phyloP scores from a whole-genome alignment of 2,113 vertebrate species.

The Scomber colias region DNA sequence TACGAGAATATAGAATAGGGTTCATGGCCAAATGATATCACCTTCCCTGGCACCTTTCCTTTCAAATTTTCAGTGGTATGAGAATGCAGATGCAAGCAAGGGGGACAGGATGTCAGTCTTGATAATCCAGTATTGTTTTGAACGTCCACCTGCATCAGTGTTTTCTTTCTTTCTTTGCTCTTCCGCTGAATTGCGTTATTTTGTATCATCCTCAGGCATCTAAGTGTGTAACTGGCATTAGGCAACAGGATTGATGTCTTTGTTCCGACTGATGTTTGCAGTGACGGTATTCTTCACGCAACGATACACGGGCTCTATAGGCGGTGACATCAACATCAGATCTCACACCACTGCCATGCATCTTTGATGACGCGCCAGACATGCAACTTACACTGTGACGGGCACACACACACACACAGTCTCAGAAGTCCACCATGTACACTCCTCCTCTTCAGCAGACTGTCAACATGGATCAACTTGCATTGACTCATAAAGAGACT shows the following conservation, averaged over 20 bases:
- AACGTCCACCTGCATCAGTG: slow-evolving; percentile 7
- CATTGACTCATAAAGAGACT: slow-evolving; percentile 56
- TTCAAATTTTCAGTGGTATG: neutral
- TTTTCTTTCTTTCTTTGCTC: neutral
- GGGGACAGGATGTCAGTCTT: neutral
- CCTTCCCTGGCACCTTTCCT: neutral
- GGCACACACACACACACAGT: neutral
- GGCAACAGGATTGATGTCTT: neutral
- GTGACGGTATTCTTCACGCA: slow-evolving; percentile 8
- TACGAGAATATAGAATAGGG: neutral
- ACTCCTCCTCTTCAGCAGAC: slow-evolving; percentile 32
- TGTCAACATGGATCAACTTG: slow-evolving; percentile 64
- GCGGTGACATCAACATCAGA: slow-evolving; percentile 9
- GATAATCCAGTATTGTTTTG: neutral
- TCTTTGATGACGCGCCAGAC: slow-evolving; percentile 35
- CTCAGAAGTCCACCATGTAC: slow-evolving; percentile 29
- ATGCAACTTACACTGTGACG: neutral
- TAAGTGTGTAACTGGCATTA: neutral
- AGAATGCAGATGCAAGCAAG: neutral
- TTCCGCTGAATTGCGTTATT: neutral
- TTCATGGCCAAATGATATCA: neutral
- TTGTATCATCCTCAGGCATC: slow-evolving; percentile 2
- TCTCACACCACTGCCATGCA: slow-evolving; percentile 28
- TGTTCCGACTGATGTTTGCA: neutral
- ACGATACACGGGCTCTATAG: neutral